Conservation (phyloP, 2,797 vertebrate species). For the Muscicapa comitata region DNA sequence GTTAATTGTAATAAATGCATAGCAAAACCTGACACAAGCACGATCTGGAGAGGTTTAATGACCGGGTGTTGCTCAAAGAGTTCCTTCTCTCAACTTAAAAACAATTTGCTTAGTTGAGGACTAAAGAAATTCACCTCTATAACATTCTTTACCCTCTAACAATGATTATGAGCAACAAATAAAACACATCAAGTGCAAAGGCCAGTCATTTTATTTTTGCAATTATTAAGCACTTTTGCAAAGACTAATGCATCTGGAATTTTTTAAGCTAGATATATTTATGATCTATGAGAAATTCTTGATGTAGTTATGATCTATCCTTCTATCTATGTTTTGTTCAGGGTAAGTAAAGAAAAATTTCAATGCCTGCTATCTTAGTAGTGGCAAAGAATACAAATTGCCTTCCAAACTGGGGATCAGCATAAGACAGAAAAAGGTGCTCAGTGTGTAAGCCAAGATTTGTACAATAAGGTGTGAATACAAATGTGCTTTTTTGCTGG, state of each 20-base stretch:
- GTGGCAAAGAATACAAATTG: neutral
- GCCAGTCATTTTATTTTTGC: neutral
- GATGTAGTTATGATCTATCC: neutral
- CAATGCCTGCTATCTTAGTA: neutral
- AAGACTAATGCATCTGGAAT: slow-evolving; percentile 7
- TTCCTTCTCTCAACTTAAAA: neutral
- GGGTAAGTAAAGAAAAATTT: neutral
- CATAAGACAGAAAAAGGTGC: neutral
- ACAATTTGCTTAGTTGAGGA: neutral
- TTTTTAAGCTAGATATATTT: neutral
- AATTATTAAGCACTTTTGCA: neutral
- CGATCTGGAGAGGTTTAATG: neutral
- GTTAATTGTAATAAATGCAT: neutral
- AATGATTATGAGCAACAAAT: neutral
- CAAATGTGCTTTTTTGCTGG: neutral
- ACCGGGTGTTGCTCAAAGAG: neutral
- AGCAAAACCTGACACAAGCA: neutral
- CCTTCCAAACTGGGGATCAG: neutral
- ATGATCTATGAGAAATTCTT: neutral
- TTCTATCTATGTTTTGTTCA: neutral
- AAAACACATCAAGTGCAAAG: neutral
- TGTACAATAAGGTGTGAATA: neutral
- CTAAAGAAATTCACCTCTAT: neutral
- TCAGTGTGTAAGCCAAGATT: neutral
- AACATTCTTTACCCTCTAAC: neutral